A percentile compares a stretch with the other conserved stretches of the same genome.
Evolutionary conservation across 2,113 vertebrate species (phyloP).

Genomic region (Dicentrarchus labrax): DNA sequence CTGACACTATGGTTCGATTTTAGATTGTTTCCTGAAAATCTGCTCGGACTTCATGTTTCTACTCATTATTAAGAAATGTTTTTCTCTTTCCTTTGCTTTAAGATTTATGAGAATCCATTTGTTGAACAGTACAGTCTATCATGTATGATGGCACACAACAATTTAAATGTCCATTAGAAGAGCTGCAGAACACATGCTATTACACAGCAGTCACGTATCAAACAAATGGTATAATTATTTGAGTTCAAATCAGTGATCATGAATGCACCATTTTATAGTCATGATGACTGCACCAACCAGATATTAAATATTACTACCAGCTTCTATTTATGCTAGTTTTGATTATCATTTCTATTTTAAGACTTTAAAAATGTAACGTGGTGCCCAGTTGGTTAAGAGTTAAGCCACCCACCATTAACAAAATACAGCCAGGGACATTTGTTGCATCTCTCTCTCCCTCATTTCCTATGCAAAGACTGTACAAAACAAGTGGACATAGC

Average conservation of each 20-base stretch:
- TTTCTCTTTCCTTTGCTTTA: neutral
- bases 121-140: neutral
- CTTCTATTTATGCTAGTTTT: neutral
- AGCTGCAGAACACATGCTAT: neutral
- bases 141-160: conserved; percentile 2
- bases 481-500: too few relatives aligned
- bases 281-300: neutral
- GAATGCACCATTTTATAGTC: neutral
- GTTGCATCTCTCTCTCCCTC: too few relatives aligned
- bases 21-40: conserved; percentile 6
- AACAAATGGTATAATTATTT: too few relatives aligned
- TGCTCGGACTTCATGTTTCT: neutral
- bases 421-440: too few relatives aligned
- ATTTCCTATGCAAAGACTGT: too few relatives aligned
- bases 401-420: too few relatives aligned
- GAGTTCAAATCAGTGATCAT: neutral
- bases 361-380: too few relatives aligned
- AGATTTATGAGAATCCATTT: conserved; percentile 3
- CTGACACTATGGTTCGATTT: neutral
- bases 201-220: neutral
- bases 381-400: too few relatives aligned
- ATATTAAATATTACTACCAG: neutral
- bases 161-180: neutral
- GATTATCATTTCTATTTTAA: neutral
- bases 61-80: neutral